Base-by-base conservation (phyloP, 2,113 vertebrate species). In the Nycticorax nycticorax region DNA sequence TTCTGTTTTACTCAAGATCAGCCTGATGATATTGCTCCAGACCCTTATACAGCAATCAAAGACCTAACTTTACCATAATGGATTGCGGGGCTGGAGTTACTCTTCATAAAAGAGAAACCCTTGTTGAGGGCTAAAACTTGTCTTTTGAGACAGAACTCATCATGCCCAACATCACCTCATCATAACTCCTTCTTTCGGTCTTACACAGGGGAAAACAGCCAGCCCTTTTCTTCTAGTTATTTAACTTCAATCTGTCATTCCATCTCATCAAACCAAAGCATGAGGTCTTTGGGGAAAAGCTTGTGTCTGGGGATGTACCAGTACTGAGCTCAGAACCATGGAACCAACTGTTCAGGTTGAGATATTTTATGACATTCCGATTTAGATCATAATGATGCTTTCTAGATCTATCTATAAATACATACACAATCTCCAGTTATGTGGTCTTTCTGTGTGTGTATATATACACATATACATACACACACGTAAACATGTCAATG, bases 91-190 rank as follows among this genome's bases (percentile, higher is more conserved):
- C 28, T 60, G 30, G 27, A 69, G 47, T 94, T 14, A 55, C 27
- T 91, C 24, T 88, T 92, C 83, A 45, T 53, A 82, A 95, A 88
- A 57, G 4, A 87, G 79, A 95, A 95, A 78, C 37, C 30, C 12
- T 73, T 89, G 35, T 91, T 79, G 80, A 96, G 92, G 95, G 17
- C 41, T 75, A 43, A 92, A 79, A 81, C 43, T 93, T 95, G 55
- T 74, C 62, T 93, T 93, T 63, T 24, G 41, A 90, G 43, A 41
- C 85, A 95, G 53, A 94, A 89, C n/a, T 93, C 53, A 69, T 88
- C 52, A 85, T 83, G 88, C 62, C 37, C 69, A 68, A 8, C 88
- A 59, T 89, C 95, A 81, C 55, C 39, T 80, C 53, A 60, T 68
- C 76, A 88, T 78, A 96, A 95, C 9, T 93, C 35, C 64, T 93